These are phyloP conservation scores for Patagioenas fasciata DNA, from an alignment of 2,113 vertebrate species.

Conservation along the genomic window DNA sequence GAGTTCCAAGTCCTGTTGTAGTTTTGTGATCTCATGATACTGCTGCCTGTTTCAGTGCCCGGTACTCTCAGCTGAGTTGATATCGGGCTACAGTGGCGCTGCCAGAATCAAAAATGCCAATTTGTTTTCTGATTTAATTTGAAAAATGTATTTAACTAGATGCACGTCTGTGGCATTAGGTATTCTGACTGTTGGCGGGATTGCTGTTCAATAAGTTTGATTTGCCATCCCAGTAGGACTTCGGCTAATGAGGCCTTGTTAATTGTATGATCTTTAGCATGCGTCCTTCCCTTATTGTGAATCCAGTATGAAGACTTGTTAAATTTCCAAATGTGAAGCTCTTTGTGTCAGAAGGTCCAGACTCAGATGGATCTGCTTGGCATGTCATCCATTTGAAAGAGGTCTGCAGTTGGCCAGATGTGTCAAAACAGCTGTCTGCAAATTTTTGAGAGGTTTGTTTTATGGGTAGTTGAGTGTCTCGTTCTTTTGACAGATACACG, in stretches of 20 bases:
- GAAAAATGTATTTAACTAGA: background rate
- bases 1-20: background rate
- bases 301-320: background rate
- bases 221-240: background rate
- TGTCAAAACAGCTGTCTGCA: background rate
- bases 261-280: background rate
- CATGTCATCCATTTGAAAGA: background rate
- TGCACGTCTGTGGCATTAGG: background rate
- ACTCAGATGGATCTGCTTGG: background rate
- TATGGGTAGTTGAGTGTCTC: background rate
- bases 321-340: background rate
- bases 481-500: background rate
- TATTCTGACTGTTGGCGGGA: background rate
- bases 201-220: background rate
- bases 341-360: background rate
- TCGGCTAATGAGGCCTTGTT: background rate
- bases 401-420: background rate
- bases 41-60: background rate
- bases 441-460: background rate
- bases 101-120: background rate
- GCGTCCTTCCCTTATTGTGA: background rate
- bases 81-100: background rate
- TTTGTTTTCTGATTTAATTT: constrained; percentile 1
- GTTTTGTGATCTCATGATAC: background rate
- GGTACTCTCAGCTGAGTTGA: constrained; percentile 29